Evolutionary conservation across 1,140 invertebrate species (phyloP).

Genomic region (Papilio aristodemus): DNA sequence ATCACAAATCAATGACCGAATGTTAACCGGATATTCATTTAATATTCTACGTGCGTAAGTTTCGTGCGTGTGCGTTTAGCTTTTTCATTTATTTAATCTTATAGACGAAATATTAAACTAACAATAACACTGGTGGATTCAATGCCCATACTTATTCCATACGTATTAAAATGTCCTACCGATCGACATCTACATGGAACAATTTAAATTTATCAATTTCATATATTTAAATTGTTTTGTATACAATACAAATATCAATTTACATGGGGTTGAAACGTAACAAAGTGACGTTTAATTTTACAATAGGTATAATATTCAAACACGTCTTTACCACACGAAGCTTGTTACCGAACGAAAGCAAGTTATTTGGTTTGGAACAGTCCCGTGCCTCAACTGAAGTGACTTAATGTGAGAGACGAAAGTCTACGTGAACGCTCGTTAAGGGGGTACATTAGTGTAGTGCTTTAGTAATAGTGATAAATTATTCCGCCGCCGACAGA

Average conservation of each 20-base stretch:
- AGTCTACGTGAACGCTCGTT: constrained; percentile 31
- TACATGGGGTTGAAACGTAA: neutral
- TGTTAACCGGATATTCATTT: no score
- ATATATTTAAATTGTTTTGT: neutral
- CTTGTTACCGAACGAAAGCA: neutral
- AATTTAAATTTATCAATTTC: no score
- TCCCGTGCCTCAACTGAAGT: constrained; percentile 15
- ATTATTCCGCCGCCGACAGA: constrained; percentile 32
- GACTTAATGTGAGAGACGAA: constrained; percentile 28
- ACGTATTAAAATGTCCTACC: no score
- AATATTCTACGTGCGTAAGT: no score
- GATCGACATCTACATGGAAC: no score
- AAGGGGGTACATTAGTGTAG: constrained; percentile 30
- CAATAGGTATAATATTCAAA: neutral
- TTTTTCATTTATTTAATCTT: no score
- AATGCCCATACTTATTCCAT: no score
- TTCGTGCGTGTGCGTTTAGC: no score
- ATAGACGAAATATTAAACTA: no score
- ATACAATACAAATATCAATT: neutral
- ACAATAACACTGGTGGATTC: no score
- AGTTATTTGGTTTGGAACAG: constrained; percentile 17
- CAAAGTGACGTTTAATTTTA: no score
- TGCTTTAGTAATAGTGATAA: constrained; percentile 33
- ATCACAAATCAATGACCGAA: no score
- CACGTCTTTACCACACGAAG: neutral